Percentiles rank a stretch among this genome's conserved stretches.
These are phyloP conservation scores for Keiferia lycopersicella DNA, from an alignment of 2,888 invertebrate species.

Conservation along the genomic window DNA sequence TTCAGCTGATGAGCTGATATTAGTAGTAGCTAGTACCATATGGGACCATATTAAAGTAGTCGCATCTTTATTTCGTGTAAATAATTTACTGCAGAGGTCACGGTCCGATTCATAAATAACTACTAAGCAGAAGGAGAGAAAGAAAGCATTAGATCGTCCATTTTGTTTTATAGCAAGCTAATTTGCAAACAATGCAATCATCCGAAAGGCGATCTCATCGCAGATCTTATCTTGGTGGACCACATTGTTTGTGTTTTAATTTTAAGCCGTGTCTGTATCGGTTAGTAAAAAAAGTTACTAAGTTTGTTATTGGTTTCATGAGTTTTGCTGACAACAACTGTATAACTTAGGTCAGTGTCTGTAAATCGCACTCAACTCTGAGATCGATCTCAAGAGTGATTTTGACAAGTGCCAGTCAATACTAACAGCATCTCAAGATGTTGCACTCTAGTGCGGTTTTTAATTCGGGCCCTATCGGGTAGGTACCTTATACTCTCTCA, in stretches of 20 bases:
- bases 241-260: slow-evolving; percentile 39
- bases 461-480: no score
- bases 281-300: neutral
- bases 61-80: neutral
- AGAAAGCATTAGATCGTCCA: slow-evolving; percentile 52
- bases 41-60: neutral
- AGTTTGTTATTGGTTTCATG: no score
- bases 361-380: no score
- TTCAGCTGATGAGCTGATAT: no score
- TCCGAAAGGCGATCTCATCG: slow-evolving; percentile 62
- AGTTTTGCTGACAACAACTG: no score
- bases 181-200: slow-evolving; percentile 75
- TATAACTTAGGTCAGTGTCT: no score
- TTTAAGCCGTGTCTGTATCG: slow-evolving; percentile 30
- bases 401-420: no score
- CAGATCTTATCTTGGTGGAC: slow-evolving; percentile 57
- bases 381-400: no score
- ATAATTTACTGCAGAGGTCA: neutral
- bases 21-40: no score
- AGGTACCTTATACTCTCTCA: no score
- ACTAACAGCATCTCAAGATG: no score
- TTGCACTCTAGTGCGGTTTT: no score
- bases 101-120: neutral
- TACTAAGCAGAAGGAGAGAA: slow-evolving; percentile 25
- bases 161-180: slow-evolving; percentile 61